A percentile compares a stretch with the other conserved stretches of the same genome.
phyloP scores from a whole-genome alignment of 2,888 invertebrate species.

The Hoplodrina blanda region DNA sequence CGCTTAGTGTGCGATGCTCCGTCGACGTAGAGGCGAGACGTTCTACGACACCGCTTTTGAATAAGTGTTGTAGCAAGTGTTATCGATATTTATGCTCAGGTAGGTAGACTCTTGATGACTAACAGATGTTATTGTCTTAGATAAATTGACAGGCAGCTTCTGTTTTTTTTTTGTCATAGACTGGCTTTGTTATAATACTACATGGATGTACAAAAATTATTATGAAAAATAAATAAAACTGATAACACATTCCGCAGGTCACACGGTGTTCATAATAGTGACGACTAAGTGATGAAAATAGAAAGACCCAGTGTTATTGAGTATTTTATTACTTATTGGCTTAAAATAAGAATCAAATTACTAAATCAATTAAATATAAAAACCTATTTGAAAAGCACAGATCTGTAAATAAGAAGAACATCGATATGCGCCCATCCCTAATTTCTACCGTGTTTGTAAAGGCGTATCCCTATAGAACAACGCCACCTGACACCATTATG shows the following conservation, averaged over 20 bases:
- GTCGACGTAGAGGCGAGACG: constrained; percentile 61
- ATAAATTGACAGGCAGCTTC: background rate
- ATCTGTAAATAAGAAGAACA: background rate
- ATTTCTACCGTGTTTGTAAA: constrained; percentile 68
- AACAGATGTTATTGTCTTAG: background rate
- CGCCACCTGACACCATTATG: constrained; percentile 89
- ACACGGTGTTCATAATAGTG: background rate
- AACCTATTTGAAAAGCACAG: background rate
- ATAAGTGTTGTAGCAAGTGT: constrained; percentile 52
- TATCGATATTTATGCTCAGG: constrained; percentile 48
- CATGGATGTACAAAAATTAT: too few species aligned
- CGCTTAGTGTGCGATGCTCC: constrained; percentile 71
- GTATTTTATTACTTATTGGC: background rate
- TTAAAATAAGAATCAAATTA: too few species aligned
- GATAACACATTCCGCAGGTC: background rate
- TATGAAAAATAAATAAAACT: background rate
- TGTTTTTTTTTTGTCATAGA: background rate
- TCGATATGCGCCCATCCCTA: constrained; percentile 61
- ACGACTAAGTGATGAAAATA: background rate
- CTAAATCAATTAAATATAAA: background rate
- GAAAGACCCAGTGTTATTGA: too few species aligned
- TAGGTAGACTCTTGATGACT: background rate
- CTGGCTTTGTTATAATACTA: too few species aligned
- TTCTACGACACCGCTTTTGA: constrained; percentile 49
- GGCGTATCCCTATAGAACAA: constrained; percentile 75